Evolutionary conservation across 2,113 vertebrate species (phyloP), one percentile per base, ranked within the genome.

Genomic region (Xiphophorus couchianus): DNA sequence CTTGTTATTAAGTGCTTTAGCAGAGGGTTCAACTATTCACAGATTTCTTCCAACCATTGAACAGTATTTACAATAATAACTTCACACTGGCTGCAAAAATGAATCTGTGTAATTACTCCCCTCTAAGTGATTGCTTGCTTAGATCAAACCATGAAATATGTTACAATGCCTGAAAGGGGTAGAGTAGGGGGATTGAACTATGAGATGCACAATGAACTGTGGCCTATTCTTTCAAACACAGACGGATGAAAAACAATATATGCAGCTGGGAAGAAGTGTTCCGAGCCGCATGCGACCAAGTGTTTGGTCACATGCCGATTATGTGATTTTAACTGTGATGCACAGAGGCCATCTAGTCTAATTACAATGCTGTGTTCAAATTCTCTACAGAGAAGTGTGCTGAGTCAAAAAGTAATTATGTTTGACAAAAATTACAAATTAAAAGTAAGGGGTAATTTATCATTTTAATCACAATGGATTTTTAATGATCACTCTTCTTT

Each of bases 21-120:
- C 28, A 71, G 66, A 74, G 64, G 51, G 22, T 54, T 81, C 69
- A 76, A 84, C 83, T 65, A 84, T 77, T 82, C 42, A 65, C 62
- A 62, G 67, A 84, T 84, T 88, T 77, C 60, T 51, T 78, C 66
- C 48, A 75, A 61, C 71, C 68, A 58, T 63, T 80, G 48, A 83
- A 78, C 42, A 33, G 28, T 78, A 72, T 72, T 37, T 70, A 62
- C 31, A 80, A 85, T 77, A 44, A 75, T 35, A 64, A 82, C 67
- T 83, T 82, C 68, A 78, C 78, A 86, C 69, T 67, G 31, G 30
- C 37, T 44, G 44, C 65, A 81, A 74, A 84, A 80, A 75, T 44
- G 42, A 90, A 90, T 89, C 73, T 67, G 61, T 83, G 64, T 78
- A 86, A 90, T 90, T 65, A 80, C 70, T 81, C 76, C 72, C 51